A percentile compares a stretch with the other conserved stretches of the same genome.
These are phyloP conservation scores for Aramus guarauna DNA, from an alignment of 2,113 vertebrate species.

Conservation along the genomic window DNA sequence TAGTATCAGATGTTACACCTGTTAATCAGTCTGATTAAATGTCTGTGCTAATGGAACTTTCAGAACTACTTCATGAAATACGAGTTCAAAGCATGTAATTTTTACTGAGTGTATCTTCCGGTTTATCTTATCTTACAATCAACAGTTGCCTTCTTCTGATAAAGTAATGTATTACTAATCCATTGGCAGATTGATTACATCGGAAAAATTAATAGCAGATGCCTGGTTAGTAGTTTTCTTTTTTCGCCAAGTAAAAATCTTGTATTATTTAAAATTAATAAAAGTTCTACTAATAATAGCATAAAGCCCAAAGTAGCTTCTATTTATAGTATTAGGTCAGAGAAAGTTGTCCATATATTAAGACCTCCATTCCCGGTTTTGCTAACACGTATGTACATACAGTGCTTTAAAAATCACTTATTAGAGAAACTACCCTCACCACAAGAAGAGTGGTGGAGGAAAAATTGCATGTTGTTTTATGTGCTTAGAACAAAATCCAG, in stretches of 20 bases:
- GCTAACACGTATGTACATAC: fast-evolving
- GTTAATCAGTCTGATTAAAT: not conserved
- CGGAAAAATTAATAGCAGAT: not conserved
- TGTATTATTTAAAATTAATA: not conserved
- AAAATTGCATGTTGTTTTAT: not conserved
- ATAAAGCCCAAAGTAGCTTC: not conserved
- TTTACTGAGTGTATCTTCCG: not conserved
- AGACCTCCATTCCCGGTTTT: not conserved
- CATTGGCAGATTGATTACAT: not conserved
- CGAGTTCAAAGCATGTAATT: not conserved
- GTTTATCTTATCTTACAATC: not conserved
- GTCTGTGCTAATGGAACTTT: not conserved
- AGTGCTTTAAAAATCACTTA: not conserved
- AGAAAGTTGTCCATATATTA: not conserved
- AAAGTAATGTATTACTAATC: not conserved
- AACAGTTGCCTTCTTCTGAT: not conserved
- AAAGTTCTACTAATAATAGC: not conserved
- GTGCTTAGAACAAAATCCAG: not conserved
- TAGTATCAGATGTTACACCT: not conserved
- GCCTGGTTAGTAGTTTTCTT: not conserved
- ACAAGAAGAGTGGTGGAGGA: not conserved
- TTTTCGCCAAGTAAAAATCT: not conserved
- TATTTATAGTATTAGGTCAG: not conserved
- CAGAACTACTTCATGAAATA: not conserved
- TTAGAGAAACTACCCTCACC: not conserved